Evolutionary conservation across 2,888 invertebrate species (phyloP).

Genomic region (Loripinus fragilis): DNA sequence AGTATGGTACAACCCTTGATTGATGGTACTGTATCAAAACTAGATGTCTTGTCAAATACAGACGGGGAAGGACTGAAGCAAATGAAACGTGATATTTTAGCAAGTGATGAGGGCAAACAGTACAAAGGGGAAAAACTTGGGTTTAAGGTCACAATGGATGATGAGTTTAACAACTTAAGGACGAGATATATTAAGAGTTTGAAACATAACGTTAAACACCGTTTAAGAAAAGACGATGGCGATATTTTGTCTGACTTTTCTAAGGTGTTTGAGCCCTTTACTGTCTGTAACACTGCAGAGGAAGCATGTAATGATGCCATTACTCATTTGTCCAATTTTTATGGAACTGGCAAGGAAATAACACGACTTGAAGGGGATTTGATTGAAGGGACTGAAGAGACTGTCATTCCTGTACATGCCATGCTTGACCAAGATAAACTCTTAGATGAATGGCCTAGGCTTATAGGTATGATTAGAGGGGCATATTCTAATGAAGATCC

Average conservation of each 20-base stretch:
- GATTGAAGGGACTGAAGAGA: slow-evolving; percentile 10
- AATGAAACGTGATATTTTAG: neutral
- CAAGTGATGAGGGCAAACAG: neutral
- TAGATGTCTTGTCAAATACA: neutral
- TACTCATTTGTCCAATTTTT: neutral
- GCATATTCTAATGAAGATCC: slow-evolving; percentile 1
- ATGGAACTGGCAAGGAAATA: neutral
- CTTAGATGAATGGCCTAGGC: slow-evolving; percentile 21
- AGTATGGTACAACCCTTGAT: slow-evolving; percentile 25
- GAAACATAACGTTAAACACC: neutral
- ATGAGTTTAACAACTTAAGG: slow-evolving; percentile 4
- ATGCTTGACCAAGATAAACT: slow-evolving; percentile 7
- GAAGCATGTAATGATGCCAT: neutral
- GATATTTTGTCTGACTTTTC: neutral
- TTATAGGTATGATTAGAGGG: slow-evolving; percentile 26
- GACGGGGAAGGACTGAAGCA: neutral
- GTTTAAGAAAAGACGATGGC: neutral
- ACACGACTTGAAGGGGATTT: neutral
- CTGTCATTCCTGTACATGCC: neutral
- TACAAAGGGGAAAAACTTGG: slow-evolving; percentile 4
- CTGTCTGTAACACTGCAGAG: neutral
- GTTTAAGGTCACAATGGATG: neutral
- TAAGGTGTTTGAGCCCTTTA: neutral
- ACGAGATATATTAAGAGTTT: neutral
- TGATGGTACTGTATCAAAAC: slow-evolving; percentile 19